Base-by-base conservation (phyloP, 2,888 invertebrate genomes). In the Noctua janthina region DNA sequence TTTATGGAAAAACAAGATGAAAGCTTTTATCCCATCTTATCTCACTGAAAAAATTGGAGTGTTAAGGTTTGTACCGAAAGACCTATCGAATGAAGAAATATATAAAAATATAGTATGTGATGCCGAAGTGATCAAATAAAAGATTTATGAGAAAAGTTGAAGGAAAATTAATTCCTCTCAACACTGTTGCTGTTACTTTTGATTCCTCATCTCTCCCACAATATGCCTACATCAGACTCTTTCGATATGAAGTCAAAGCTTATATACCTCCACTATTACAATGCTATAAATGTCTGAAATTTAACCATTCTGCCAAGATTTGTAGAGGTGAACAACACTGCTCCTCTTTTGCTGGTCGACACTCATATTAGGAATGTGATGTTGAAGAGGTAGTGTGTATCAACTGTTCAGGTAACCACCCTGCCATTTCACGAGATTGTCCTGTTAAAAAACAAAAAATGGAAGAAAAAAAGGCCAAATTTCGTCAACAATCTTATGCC, bases 391-490 rank as follows among this genome's bases (percentile, higher is more conserved):
- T 70, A 29, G 46, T 29, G 17, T 70, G 70, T 29, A 70, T 51
- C 51, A 46, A 39, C 39, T 39, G 39, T 13, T 3, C 69, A 69
- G 46, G 46, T 49, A 69, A 69, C 43, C 29, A 46, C 17, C 51
- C 51, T 51, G 35, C 70, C 51, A 70, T 70, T 70, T 51, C 69
- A 46, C 15, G 69, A 46, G 46, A 69, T 29, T 49, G 49, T 51
- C 70, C 51, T 29, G 35, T 54, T 39, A 54, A 71, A 71, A 72
- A 72, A 51, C 51, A 70, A 51, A 51, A 70, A 29, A 39, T 11
- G 11, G 39, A 72, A 56, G 56, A 72, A 35, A 56, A 72, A 17
- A 56, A 72, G n/a, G 23, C 71, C 17, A 71, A 54, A 71, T 71
- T 71, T 39, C 39, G 23, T 23, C 56, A 72, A n/a, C 23, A 39